Percentiles rank a stretch among this genome's conserved stretches.
Evolutionary conservation across 1,140 invertebrate species (phyloP).

Genomic region (Bombus turneri): DNA sequence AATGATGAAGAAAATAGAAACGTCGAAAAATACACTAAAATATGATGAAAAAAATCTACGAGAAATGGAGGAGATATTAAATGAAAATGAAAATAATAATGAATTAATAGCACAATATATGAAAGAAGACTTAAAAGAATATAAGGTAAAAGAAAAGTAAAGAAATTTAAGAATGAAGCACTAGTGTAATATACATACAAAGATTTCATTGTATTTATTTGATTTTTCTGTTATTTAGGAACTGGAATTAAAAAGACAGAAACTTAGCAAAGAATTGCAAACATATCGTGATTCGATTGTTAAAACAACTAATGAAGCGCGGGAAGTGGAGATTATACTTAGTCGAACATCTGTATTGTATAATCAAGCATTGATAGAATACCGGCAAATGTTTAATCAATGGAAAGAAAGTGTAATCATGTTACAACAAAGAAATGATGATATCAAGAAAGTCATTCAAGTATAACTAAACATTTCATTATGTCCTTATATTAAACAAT

Average conservation of each 20-base stretch:
- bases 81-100: conserved; percentile 84
- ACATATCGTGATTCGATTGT: conserved; percentile 65
- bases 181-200: neutral
- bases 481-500: conserved; percentile 4
- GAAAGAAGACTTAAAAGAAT: conserved; percentile 85
- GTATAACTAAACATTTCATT: conserved; percentile 29
- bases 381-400: conserved; percentile 77
- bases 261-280: conserved; percentile 73
- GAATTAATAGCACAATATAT: conserved; percentile 85
- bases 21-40: conserved; percentile 83
- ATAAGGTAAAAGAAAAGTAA: conserved; percentile 79
- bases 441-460: conserved; percentile 53
- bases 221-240: conserved; percentile 65
- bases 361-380: conserved; percentile 75
- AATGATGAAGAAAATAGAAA: conserved; percentile 83
- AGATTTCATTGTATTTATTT: neutral
- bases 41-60: conserved; percentile 85
- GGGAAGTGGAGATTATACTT: conserved; percentile 76
- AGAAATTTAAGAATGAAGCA: neutral
- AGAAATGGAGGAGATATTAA: conserved; percentile 85
- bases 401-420: conserved; percentile 78
- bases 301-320: conserved; percentile 72
- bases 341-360: conserved; percentile 78
- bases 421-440: conserved; percentile 74
- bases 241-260: conserved; percentile 78